A percentile compares a stretch with the other conserved stretches of the same genome.
Conservation (phyloP, 2,888 invertebrate species). For the Leptodirus hochenwartii region DNA sequence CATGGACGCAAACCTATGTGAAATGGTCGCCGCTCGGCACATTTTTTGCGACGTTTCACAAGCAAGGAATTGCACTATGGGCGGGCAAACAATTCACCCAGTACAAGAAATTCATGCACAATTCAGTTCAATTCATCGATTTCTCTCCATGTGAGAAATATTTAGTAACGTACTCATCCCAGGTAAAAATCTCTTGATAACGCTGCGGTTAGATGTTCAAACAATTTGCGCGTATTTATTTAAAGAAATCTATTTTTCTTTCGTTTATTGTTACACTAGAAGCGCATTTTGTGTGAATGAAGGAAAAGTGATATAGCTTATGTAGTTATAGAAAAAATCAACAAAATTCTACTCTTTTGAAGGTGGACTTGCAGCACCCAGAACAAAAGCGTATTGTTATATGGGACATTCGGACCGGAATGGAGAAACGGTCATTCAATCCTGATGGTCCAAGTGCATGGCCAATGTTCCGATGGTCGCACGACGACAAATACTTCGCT, state of each 20-base stretch:
- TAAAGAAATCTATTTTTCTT: no score
- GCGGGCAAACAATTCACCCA: slow-evolving; percentile 87
- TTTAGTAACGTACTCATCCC: slow-evolving; percentile 83
- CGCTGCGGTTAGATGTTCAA: no score
- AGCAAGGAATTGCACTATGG: slow-evolving; percentile 91
- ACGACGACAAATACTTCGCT: slow-evolving; percentile 90
- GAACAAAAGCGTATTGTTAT: slow-evolving; percentile 76
- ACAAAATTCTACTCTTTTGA: no score
- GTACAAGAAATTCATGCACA: slow-evolving; percentile 79
- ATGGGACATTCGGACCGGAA: slow-evolving; percentile 91
- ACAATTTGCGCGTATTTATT: no score
- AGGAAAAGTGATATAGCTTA: no score
- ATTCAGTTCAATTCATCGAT: slow-evolving; percentile 85
- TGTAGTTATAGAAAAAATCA: no score
- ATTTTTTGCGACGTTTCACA: slow-evolving; percentile 91
- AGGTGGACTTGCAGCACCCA: slow-evolving; percentile 39
- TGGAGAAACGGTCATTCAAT: slow-evolving; percentile 79
- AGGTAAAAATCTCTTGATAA: no score
- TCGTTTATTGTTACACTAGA: no score
- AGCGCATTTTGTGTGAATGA: no score
- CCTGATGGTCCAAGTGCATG: slow-evolving; percentile 64
- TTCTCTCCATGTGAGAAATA: slow-evolving; percentile 98
- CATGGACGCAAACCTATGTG: slow-evolving; percentile 92
- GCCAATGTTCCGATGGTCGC: slow-evolving; percentile 96
- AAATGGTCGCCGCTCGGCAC: slow-evolving; percentile 97